A percentile compares a stretch with the other conserved stretches of the same genome.
Conservation (phyloP, 2,797 vertebrate species). For the Clarias pachynema region DNA sequence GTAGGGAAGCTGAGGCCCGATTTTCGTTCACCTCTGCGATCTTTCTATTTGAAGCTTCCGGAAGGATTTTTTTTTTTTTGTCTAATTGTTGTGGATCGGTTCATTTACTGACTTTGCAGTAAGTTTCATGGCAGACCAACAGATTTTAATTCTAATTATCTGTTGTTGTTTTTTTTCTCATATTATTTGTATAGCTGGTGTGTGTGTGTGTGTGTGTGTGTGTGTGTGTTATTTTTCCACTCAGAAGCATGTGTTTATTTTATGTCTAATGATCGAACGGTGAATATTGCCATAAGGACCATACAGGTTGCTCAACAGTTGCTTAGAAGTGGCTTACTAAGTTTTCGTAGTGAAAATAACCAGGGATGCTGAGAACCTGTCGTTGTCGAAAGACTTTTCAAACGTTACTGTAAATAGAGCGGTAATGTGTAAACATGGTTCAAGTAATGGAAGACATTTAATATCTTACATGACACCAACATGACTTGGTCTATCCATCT, state of each 20-base stretch:
- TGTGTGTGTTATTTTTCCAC: too few relatives aligned
- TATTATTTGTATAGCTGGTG: neutral
- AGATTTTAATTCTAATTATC: neutral
- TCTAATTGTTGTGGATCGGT: slow-evolving; percentile 13
- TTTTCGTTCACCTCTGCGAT: slow-evolving; percentile 40
- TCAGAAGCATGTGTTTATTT: neutral
- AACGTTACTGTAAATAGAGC: neutral
- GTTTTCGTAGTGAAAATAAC: neutral
- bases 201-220: too few relatives aligned
- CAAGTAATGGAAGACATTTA: neutral
- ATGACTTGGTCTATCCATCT: neutral
- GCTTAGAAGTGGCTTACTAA: neutral
- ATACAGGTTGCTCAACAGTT: neutral
- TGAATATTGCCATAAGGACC: neutral
- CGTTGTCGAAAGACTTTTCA: neutral
- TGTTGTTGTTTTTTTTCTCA: neutral
- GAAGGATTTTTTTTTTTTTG: slow-evolving; percentile 14
- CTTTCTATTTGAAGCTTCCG: slow-evolving; percentile 32
- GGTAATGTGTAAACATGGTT: neutral
- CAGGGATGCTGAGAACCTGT: too few relatives aligned
- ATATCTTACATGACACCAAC: neutral
- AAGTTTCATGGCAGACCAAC: neutral
- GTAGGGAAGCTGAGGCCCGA: slow-evolving; percentile 11
- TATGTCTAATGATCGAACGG: neutral
- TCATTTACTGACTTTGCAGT: neutral